Conservation (phyloP, 2,113 vertebrate genomes). For the Malurus alboscapulatus region DNA sequence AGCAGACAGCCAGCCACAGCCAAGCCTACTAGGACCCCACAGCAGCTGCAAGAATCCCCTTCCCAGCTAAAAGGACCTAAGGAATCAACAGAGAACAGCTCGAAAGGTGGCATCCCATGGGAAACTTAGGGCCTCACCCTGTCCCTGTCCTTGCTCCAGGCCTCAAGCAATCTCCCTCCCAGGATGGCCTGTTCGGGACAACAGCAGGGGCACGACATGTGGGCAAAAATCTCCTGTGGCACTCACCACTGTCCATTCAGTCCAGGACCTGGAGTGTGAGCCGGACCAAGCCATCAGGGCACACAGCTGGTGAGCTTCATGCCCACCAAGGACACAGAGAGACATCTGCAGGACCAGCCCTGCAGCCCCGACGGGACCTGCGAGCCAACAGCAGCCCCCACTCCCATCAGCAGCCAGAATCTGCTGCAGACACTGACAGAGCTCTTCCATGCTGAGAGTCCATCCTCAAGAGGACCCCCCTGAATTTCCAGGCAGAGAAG, state of each 20-base stretch:
- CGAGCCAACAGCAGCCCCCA: neutral
- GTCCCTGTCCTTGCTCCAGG: neutral
- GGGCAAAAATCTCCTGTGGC: neutral
- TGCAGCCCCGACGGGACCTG: neutral
- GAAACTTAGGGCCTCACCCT: neutral
- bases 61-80: neutral
- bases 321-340: neutral
- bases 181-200: neutral
- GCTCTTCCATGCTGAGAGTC: neutral
- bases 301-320: neutral
- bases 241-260: neutral
- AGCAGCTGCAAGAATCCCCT: neutral
- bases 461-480: accelerated
- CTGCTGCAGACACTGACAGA: neutral
- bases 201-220: accelerated
- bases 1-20: neutral
- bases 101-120: neutral
- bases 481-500: neutral
- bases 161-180: neutral
- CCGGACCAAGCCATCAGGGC: neutral
- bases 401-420: accelerated
- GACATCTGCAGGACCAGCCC: neutral
- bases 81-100: neutral
- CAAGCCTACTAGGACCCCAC: neutral
- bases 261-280: neutral